phyloP scores from a whole-genome alignment of 2,113 vertebrate species.

The Epinephelus moara region DNA sequence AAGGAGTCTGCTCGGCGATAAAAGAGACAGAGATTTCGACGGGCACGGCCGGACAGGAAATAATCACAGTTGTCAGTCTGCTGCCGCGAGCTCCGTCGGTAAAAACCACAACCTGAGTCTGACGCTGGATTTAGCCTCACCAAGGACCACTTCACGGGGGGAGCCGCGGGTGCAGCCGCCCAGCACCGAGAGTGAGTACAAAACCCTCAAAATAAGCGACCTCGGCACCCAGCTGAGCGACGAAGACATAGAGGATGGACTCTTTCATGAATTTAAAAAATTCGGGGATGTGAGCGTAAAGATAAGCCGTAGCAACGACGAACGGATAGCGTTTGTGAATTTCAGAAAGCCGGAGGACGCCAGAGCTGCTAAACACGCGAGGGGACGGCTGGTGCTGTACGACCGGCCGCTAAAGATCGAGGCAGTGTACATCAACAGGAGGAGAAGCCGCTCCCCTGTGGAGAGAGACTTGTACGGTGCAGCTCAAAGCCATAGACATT shows the following conservation, averaged over 20 bases:
- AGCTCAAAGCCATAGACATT: constrained; percentile 84
- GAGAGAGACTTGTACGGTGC: constrained; percentile 90
- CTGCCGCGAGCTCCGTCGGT: constrained; percentile 82
- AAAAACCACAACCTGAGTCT: constrained; percentile 86
- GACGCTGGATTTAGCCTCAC: constrained; percentile 78
- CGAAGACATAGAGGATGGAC: constrained; percentile 96
- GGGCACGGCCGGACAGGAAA: constrained; percentile 86
- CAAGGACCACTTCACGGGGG: constrained; percentile 79
- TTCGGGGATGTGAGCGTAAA: constrained; percentile 97
- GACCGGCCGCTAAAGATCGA: constrained; percentile 96
- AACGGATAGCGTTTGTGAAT: constrained; percentile 95
- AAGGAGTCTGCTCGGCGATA: constrained; percentile 89
- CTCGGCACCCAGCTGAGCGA: constrained; percentile 94
- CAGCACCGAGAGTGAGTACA: constrained; percentile 89
- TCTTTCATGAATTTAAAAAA: constrained; percentile 97
- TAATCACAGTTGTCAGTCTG: constrained; percentile 84
- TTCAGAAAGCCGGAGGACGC: constrained; percentile 95
- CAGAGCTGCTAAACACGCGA: constrained; percentile 93
- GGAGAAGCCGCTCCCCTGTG: constrained; percentile 91
- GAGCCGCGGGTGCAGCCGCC: constrained; percentile 80
- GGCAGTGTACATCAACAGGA: constrained; percentile 90
- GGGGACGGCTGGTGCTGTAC: constrained; percentile 93
- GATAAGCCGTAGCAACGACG: constrained; percentile 93
- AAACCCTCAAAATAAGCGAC: constrained; percentile 97
- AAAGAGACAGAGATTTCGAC: constrained; percentile 90